phyloP scores from a whole-genome alignment of 2,888 invertebrate genomes.

The Drosophila acutilabella region DNA sequence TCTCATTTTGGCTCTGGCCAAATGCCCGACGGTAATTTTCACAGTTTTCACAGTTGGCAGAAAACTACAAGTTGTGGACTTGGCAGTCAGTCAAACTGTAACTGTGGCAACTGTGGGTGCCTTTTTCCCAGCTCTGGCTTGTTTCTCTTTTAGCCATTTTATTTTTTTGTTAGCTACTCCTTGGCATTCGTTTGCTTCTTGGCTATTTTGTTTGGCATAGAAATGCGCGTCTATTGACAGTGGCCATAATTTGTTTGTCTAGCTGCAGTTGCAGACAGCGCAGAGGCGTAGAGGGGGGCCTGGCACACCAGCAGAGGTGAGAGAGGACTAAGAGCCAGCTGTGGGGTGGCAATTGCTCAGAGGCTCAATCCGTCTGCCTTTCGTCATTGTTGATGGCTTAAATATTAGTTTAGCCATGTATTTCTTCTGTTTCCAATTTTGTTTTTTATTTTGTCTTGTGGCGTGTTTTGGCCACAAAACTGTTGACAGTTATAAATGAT shows the following conservation, averaged over 20 bases:
- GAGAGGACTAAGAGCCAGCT: not conserved
- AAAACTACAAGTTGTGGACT: conserved; percentile 49
- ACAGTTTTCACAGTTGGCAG: conserved; percentile 64
- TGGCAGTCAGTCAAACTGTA: conserved; percentile 72
- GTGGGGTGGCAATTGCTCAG: conserved; percentile 53
- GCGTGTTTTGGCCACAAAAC: conserved; percentile 66
- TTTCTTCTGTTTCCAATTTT: conserved; percentile 31
- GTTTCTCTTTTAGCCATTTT: conserved; percentile 24
- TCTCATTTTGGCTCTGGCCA: conserved; percentile 46
- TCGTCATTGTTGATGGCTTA: conserved; percentile 74
- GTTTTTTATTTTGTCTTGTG: conserved; percentile 1
- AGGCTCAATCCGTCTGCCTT: conserved; percentile 35
- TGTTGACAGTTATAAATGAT: conserved; percentile 81
- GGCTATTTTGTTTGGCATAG: conserved; percentile 68
- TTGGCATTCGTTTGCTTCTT: conserved; percentile 28
- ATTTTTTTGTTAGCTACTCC: not conserved
- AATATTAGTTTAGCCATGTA: conserved; percentile 64
- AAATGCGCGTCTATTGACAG: conserved; percentile 81
- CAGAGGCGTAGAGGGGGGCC: not conserved
- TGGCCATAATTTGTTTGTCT: conserved; percentile 82
- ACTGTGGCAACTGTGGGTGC: conserved; percentile 68
- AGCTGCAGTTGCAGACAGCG: conserved; percentile 47
- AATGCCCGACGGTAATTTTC: conserved; percentile 67
- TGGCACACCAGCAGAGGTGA: not conserved
- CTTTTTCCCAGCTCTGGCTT: conserved; percentile 28